Evolutionary conservation across 1,140 invertebrate species (phyloP), one percentile per base, ranked within the genome.

Genomic region (Ruditapes philippinarum): DNA sequence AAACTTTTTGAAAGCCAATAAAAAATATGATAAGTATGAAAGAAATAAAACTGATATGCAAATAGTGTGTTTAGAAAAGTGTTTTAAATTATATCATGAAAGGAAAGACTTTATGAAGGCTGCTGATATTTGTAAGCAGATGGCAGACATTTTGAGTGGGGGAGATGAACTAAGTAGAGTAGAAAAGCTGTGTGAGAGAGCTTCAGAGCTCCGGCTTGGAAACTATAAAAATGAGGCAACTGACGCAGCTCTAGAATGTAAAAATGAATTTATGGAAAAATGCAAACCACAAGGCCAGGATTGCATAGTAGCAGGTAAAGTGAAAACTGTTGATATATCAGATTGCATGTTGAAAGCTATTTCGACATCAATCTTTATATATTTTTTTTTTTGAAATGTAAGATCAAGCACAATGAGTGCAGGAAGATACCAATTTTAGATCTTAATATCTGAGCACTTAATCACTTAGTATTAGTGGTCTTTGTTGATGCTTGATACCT

Each of bases 11-110:
- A 89, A 76, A 54, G 91, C 93, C 25, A 78, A 90, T 12, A 89
- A 91, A n/a, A 82, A 91, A 54, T 94, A 93, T 70, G 85, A 90
- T 54, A 40, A 42, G 36, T 54, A 74, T 54, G 91, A 91, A 40
- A 70, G 89, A 22, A 85, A 92, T 36, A 88, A 93, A 65, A 33
- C 25, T 28, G 51, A 76, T 9, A 19, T 85, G 12, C 28, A 45
- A 22, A 83, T 40, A 11, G 25, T 83, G 11, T 84, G 88, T 62
- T 68, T 60, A 31, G 84, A 88, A 33, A 84, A 73, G 74, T 74
- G 82, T 78, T 45, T 78, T 51, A 1, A 60, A 51, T 36, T 60
- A 12, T 86, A 76, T 86, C 70, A 38, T 7, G 62, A 65, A 11
- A 17, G 51, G n/a, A 78, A 42, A 38, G 38, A 60, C 19, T 19